phyloP scores from a whole-genome alignment of 2,113 vertebrate genomes.

The Coptodon rendalli region DNA sequence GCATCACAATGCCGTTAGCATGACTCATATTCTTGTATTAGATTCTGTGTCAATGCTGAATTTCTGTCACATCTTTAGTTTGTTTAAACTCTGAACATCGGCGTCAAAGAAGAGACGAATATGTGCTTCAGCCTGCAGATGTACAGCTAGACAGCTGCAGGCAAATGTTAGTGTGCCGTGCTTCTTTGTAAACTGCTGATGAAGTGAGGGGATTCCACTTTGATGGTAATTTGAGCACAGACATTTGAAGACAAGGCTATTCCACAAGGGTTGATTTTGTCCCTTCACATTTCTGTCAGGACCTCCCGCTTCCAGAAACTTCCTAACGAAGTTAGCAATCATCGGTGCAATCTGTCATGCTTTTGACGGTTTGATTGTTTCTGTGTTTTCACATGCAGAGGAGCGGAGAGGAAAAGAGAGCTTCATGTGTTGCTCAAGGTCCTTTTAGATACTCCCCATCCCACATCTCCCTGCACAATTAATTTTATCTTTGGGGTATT shows the following conservation, averaged over 20 bases:
- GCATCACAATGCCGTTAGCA: background rate
- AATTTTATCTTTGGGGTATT: slow-evolving; percentile 76
- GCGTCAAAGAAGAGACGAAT: background rate
- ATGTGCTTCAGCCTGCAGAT: background rate
- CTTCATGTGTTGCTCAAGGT: slow-evolving; percentile 67
- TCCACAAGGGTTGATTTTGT: slow-evolving; percentile 36
- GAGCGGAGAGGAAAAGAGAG: slow-evolving; percentile 25
- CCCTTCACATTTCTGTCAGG: slow-evolving; percentile 25
- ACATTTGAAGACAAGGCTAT: slow-evolving; percentile 17
- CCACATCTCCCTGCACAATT: slow-evolving; percentile 73
- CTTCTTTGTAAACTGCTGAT: background rate
- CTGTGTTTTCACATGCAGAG: slow-evolving; percentile 54
- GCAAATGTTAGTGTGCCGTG: background rate
- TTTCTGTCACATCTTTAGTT: background rate
- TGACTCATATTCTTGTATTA: background rate
- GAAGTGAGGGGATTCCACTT: slow-evolving; percentile 7
- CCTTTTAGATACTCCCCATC: slow-evolving; percentile 66
- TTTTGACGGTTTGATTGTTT: slow-evolving; percentile 57
- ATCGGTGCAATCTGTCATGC: slow-evolving; percentile 36
- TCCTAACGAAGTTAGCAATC: slow-evolving; percentile 33
- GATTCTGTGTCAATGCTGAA: background rate
- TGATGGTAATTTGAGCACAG: slow-evolving; percentile 27
- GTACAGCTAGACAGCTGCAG: background rate
- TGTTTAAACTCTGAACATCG: background rate
- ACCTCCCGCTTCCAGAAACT: slow-evolving; percentile 32